Evolutionary conservation across 2,888 invertebrate species (phyloP).

Genomic region (Drosophila ochracea): DNA sequence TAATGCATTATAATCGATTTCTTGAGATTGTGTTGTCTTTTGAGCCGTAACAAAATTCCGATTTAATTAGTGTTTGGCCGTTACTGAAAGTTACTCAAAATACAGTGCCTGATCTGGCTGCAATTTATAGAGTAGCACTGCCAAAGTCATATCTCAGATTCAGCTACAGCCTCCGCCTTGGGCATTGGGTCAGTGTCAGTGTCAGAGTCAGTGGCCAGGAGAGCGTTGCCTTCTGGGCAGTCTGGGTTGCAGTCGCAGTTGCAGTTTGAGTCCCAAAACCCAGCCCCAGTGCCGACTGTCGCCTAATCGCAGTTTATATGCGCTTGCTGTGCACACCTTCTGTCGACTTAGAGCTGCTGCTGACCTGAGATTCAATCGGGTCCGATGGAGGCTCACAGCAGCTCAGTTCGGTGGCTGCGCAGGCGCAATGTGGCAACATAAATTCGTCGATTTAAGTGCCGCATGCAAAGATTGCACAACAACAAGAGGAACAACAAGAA

Average conservation of each 20-base stretch:
- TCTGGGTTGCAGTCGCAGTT: no score
- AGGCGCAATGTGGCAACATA: conserved; percentile 72
- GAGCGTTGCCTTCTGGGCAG: conserved; percentile 23
- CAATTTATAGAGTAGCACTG: neutral
- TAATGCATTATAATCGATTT: neutral
- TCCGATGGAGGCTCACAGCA: conserved; percentile 15
- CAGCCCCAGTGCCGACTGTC: conserved; percentile 70
- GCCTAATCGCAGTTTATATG: conserved; percentile 84
- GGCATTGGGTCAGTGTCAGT: conserved; percentile 69
- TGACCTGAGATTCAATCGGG: conserved; percentile 29
- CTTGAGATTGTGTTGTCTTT: conserved; percentile 7
- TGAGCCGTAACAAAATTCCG: conserved; percentile 4
- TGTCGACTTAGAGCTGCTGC: conserved; percentile 58
- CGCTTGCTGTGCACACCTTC: conserved; percentile 77
- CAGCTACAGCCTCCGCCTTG: conserved; percentile 31
- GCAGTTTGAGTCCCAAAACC: neutral
- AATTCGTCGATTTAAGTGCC: conserved; percentile 81
- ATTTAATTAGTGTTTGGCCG: conserved; percentile 8
- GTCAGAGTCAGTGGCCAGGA: conserved; percentile 25
- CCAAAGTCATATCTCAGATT: neutral
- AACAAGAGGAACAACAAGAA: conserved; percentile 45
- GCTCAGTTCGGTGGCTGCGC: conserved; percentile 56
- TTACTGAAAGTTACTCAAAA: conserved; percentile 1
- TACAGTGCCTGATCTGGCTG: neutral
- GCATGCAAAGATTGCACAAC: conserved; percentile 71